Evolutionary conservation across 2,113 vertebrate genomes (phyloP).

Genomic region (Phrynosoma blainvillii): DNA sequence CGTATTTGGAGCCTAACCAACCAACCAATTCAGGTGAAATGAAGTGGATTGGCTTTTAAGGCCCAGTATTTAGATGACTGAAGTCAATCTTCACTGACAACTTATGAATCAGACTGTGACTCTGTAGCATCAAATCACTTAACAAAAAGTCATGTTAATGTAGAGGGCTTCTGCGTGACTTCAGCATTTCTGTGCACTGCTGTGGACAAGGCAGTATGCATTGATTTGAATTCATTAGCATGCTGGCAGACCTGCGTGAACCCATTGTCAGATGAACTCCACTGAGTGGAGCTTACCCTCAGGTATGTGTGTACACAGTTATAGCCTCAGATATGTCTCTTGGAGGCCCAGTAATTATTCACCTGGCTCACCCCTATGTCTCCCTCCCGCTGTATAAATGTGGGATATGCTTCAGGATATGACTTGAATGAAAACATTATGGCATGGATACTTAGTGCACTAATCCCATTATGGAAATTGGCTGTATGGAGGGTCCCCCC

Average conservation of each 20-base stretch:
- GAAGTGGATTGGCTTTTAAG: not conserved
- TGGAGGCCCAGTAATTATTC: not conserved
- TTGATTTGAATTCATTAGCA: not conserved
- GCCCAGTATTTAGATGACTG: not conserved
- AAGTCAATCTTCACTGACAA: not conserved
- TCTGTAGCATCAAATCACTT: not conserved
- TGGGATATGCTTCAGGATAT: not conserved
- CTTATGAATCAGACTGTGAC: not conserved
- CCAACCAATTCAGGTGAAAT: not conserved
- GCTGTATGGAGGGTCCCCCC: not conserved
- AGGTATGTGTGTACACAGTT: not conserved
- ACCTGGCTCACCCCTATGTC: not conserved
- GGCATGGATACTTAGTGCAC: not conserved
- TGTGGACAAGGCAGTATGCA: not conserved
- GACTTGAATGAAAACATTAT: not conserved
- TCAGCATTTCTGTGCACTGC: not conserved
- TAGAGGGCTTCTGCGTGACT: not conserved
- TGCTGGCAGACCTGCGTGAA: not conserved
- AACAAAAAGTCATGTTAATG: not conserved
- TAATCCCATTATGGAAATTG: not conserved
- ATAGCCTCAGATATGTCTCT: not conserved
- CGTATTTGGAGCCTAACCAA: not conserved
- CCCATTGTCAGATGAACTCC: not conserved
- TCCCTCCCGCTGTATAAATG: not conserved
- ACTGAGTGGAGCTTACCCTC: not conserved